Conservation (phyloP, 2,113 vertebrate species). For the Condylura cristata region DNA sequence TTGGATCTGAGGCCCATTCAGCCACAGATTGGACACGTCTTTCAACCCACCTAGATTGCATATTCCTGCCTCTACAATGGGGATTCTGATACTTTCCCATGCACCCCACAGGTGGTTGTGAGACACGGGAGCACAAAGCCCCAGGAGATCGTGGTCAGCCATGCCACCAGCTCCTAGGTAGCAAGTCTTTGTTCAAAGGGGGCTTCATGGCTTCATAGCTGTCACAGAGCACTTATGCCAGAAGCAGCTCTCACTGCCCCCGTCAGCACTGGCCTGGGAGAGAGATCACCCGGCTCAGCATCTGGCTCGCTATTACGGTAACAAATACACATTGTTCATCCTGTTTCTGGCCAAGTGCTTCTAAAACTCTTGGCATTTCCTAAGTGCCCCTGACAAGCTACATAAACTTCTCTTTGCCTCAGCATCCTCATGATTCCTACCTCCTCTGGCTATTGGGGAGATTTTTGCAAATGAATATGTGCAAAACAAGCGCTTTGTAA, state of each 20-base stretch:
- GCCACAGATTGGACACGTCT: not conserved
- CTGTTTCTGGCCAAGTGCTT: not conserved
- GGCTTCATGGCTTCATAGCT: fast-evolving
- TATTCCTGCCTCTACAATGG: not conserved
- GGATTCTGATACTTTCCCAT: not conserved
- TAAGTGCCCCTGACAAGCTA: not conserved
- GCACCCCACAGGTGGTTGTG: no score
- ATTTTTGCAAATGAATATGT: not conserved
- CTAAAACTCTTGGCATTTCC: not conserved
- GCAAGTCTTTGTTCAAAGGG: not conserved
- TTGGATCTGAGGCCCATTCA: not conserved
- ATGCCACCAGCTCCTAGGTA: not conserved
- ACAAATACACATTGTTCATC: no score
- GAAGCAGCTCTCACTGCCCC: not conserved
- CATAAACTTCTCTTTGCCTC: not conserved
- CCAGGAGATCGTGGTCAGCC: fast-evolving
- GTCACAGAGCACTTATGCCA: not conserved
- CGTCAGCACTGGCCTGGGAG: not conserved
- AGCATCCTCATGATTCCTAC: not conserved
- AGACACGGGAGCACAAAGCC: not conserved
- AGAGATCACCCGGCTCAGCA: not conserved
- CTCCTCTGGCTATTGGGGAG: not conserved
- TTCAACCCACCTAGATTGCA: not conserved
- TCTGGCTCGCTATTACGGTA: not conserved
- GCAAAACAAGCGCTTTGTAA: no score